Evolutionary conservation across 2,797 vertebrate species (phyloP).

Genomic region (Anas georgica): DNA sequence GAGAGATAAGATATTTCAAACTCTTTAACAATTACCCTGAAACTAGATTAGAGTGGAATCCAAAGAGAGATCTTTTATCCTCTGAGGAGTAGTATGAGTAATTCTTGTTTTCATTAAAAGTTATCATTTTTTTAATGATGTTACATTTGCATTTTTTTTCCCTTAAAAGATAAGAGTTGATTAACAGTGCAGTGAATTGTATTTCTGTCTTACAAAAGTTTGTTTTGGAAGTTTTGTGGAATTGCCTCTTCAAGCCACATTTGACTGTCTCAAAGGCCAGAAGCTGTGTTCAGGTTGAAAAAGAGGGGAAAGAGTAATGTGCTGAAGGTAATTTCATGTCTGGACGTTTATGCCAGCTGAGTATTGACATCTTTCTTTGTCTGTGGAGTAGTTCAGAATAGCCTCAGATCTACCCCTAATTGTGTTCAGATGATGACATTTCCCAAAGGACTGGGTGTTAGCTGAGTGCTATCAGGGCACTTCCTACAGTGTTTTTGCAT

Average conservation of each 20-base stretch:
- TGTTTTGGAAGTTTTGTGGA: not conserved
- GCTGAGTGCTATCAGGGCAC: not conserved
- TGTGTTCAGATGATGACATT: not conserved
- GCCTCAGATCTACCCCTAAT: not conserved
- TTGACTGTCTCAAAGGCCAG: not conserved
- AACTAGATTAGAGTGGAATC: conserved; percentile 57
- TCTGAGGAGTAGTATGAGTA: conserved; percentile 36
- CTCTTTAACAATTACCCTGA: conserved; percentile 46
- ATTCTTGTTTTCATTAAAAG: conserved; percentile 67
- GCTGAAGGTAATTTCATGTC: not conserved
- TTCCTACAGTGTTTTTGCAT: not conserved
- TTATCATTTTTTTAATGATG: conserved; percentile 30
- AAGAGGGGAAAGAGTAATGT: not conserved
- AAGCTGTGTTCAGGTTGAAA: not conserved
- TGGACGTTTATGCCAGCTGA: not conserved
- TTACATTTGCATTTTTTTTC: conserved; percentile 20
- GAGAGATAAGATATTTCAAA: conserved; percentile 54
- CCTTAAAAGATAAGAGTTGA: conserved; percentile 44
- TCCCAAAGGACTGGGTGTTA: not conserved
- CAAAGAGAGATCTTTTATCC: conserved; percentile 55
- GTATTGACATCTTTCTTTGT: not conserved
- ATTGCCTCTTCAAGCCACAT: not conserved
- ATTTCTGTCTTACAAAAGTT: conserved; percentile 9
- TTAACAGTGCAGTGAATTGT: conserved; percentile 9
- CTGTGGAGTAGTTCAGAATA: not conserved